phyloP scores from a whole-genome alignment of 2,888 invertebrate genomes.

The Orthosia gracilis region DNA sequence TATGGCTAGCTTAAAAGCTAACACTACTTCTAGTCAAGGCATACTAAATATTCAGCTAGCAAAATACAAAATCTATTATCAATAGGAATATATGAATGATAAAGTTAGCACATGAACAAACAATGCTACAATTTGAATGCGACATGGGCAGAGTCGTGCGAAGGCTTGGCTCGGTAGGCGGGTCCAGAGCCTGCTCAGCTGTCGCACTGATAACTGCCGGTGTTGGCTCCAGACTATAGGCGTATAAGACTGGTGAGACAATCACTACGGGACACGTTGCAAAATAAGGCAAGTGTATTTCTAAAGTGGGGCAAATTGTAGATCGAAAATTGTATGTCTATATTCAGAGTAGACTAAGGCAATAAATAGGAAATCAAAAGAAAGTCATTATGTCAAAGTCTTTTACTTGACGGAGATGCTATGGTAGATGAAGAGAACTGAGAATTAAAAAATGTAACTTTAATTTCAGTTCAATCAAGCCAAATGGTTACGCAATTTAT shows the following conservation, averaged over 20 bases:
- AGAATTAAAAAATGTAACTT: no score
- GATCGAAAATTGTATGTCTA: background rate
- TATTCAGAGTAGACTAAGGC: background rate
- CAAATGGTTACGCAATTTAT: background rate
- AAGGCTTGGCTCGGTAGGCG: slow-evolving; percentile 67
- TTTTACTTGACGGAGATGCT: background rate
- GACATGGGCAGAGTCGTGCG: slow-evolving; percentile 63
- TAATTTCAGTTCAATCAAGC: background rate
- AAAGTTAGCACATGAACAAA: slow-evolving; percentile 49
- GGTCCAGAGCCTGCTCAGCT: slow-evolving; percentile 35
- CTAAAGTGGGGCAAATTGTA: slow-evolving; percentile 16
- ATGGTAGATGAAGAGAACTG: background rate
- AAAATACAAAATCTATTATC: slow-evolving; percentile 26
- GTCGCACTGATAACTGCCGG: slow-evolving; percentile 36
- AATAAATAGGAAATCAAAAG: background rate
- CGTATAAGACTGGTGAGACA: slow-evolving; percentile 44
- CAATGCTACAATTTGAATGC: slow-evolving; percentile 60
- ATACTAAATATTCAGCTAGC: slow-evolving; percentile 10
- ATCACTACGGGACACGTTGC: slow-evolving; percentile 36
- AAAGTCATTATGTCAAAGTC: background rate
- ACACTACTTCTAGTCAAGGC: background rate
- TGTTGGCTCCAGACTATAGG: slow-evolving; percentile 24
- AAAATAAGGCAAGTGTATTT: slow-evolving; percentile 42
- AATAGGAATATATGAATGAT: slow-evolving; percentile 50
- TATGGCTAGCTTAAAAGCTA: background rate